phyloP scores from a whole-genome alignment of 1,140 invertebrate genomes.

The Andricus grossulariae region DNA sequence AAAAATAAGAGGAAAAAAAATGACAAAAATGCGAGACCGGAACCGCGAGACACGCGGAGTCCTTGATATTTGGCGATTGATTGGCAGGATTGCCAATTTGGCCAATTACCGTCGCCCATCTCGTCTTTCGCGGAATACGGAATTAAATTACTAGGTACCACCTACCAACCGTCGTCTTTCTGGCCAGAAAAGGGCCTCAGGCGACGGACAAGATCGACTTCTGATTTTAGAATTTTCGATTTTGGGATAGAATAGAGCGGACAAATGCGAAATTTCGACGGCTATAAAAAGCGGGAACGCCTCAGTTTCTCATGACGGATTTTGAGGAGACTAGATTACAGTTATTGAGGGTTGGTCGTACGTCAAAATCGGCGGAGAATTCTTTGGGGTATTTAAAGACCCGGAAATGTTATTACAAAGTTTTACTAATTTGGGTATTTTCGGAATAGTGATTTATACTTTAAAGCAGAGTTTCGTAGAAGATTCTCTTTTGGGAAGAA shows the following conservation, averaged over 20 bases:
- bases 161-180: background rate
- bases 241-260: conserved; percentile 18
- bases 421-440: background rate
- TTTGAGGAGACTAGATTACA: background rate
- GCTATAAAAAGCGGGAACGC: conserved; percentile 13
- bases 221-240: conserved; percentile 38
- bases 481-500: too few species aligned
- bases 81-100: conserved; percentile 73
- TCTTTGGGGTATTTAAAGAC: background rate
- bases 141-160: conserved; percentile 68
- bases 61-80: conserved; percentile 72
- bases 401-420: background rate
- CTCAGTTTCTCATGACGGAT: conserved; percentile 25
- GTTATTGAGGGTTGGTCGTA: conserved; percentile 9
- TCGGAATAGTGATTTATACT: background rate
- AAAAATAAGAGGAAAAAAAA: conserved; percentile 22
- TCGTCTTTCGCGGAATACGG: conserved; percentile 66
- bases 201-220: conserved; percentile 32
- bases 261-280: conserved; percentile 32
- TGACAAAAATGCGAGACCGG: conserved; percentile 41
- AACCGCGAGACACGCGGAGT: conserved; percentile 28
- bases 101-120: conserved; percentile 63
- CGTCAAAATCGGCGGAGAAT: background rate
- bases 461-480: too few species aligned
- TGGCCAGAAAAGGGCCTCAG: conserved; percentile 2